phyloP scores from a whole-genome alignment of 2,113 vertebrate genomes.

The Ornithorhynchus anatinus region DNA sequence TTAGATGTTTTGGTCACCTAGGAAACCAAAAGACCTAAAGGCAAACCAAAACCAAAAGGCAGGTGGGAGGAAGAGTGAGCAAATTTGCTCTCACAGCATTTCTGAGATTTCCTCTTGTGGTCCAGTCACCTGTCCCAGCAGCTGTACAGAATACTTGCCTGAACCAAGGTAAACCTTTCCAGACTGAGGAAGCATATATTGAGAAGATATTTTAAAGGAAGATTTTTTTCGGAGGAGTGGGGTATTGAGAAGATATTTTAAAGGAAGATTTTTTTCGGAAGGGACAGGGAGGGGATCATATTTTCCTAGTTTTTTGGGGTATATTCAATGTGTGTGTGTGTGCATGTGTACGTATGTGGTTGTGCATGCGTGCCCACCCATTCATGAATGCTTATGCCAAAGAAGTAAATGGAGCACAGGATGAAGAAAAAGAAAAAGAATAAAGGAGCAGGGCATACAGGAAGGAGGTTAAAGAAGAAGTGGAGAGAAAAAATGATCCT shows the following conservation, averaged over 20 bases:
- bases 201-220: neutral
- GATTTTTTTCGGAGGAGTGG: neutral
- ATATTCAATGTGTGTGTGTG: too few species aligned
- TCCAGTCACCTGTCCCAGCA: neutral
- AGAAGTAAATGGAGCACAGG: too few species aligned
- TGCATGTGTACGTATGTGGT: too few species aligned
- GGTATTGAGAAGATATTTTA: neutral
- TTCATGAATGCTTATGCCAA: too few species aligned
- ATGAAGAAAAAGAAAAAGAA: too few species aligned
- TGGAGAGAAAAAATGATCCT: too few species aligned
- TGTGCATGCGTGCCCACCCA: too few species aligned
- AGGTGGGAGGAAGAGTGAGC: neutral
- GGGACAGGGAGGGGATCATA: too few species aligned
- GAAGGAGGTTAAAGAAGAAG: too few species aligned
- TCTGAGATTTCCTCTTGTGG: neutral
- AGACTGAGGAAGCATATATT: neutral
- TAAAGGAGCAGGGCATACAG: too few species aligned
- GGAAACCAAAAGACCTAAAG: conserved; percentile 3
- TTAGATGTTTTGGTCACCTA: neutral
- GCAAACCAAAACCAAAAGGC: too few species aligned
- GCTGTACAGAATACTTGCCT: neutral
- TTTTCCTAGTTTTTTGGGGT: too few species aligned
- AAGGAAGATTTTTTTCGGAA: neutral
- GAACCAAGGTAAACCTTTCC: neutral
- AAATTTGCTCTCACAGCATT: neutral